Evolutionary conservation across 2,113 vertebrate genomes (phyloP).

Genomic region (Galeopterus variegatus): DNA sequence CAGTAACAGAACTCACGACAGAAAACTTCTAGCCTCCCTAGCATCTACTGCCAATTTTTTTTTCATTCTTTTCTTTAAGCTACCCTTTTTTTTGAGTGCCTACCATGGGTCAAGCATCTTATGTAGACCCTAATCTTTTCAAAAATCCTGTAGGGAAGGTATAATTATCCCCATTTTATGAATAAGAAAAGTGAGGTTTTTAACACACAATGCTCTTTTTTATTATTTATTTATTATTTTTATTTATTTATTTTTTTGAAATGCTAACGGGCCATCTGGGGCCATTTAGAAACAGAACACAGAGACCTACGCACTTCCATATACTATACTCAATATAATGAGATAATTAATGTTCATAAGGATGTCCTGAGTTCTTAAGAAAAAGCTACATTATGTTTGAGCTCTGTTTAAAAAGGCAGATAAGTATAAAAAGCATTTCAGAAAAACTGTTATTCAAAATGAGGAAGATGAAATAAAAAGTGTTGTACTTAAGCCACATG

Average conservation of each 20-base stretch:
- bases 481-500: not conserved
- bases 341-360: not conserved
- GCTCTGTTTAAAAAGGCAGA: not conserved
- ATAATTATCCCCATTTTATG: not conserved
- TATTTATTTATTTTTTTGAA: too few species aligned
- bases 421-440: not conserved
- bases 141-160: not conserved
- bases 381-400: not conserved
- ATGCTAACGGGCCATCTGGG: not conserved
- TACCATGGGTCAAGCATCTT: not conserved
- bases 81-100: not conserved
- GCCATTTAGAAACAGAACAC: not conserved
- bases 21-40: not conserved
- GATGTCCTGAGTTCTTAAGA: not conserved
- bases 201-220: not conserved
- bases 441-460: not conserved
- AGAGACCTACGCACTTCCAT: not conserved
- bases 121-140: not conserved
- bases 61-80: not conserved
- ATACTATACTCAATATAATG: not conserved
- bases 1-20: not conserved
- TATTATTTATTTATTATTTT: not conserved
- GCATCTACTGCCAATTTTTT: not conserved
- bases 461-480: not conserved
- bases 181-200: conserved; percentile 2